Evolutionary conservation across 2,888 invertebrate species (phyloP).

Genomic region (Synergus japonicus): DNA sequence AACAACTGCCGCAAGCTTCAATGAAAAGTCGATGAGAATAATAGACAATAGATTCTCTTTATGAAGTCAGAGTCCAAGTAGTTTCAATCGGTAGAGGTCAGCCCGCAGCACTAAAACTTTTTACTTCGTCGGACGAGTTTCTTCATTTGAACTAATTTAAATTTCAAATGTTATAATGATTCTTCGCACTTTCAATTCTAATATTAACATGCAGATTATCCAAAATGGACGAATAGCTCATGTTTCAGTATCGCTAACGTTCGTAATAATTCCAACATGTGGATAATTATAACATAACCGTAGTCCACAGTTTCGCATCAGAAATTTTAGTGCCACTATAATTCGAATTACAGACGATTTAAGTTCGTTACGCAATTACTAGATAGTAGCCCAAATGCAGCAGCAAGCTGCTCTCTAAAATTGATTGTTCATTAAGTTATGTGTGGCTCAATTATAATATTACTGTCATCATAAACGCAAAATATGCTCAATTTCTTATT

Average conservation of each 20-base stretch:
- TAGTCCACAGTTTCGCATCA: neutral
- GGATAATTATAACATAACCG: neutral
- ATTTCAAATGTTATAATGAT: neutral
- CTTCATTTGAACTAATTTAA: neutral
- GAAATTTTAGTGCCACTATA: conserved; percentile 21
- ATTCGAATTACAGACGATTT: conserved; percentile 19
- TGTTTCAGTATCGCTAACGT: too few relatives aligned
- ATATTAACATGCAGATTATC: too few relatives aligned
- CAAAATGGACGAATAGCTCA: neutral
- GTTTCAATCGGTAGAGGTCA: conserved; percentile 17
- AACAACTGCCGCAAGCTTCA: conserved; percentile 29
- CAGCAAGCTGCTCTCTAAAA: conserved; percentile 2
- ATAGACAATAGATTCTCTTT: conserved; percentile 17
- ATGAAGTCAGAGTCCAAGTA: conserved; percentile 25
- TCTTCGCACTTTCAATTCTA: neutral
- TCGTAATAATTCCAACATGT: neutral
- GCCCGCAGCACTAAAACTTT: conserved; percentile 19
- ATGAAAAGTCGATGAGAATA: conserved; percentile 25
- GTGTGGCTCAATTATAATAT: neutral
- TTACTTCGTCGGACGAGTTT: neutral
- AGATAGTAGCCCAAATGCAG: neutral
- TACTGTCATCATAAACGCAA: neutral
- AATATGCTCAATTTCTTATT: too few relatives aligned
- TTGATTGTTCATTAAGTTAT: conserved; percentile 16
- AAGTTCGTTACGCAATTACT: conserved; percentile 10